These are phyloP conservation scores for Lycocerus yunnanus DNA, from an alignment of 2,888 invertebrate genomes.

Conservation along the genomic window DNA sequence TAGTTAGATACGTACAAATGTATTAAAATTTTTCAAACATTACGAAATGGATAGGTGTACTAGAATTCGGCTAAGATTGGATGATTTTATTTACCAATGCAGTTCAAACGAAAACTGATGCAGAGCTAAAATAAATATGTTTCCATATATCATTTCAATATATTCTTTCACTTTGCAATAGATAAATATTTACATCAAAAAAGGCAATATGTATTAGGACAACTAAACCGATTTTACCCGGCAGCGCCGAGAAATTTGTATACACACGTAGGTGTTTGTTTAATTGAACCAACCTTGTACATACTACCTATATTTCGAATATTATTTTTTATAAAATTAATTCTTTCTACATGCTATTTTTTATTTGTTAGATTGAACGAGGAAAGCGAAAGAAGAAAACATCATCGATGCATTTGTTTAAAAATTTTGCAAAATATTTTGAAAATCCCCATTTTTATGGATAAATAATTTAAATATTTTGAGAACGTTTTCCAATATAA, in stretches of 20 bases:
- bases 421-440: neutral
- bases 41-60: neutral
- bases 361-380: neutral
- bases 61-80: neutral
- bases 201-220: neutral
- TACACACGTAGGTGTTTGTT: too few species aligned
- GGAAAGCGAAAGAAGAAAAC: neutral
- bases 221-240: neutral
- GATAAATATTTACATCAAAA: neutral
- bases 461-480: neutral
- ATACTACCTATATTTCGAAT: neutral
- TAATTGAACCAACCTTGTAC: neutral
- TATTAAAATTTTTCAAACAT: neutral
- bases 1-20: neutral
- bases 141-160: neutral
- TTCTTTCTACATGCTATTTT: neutral
- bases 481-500: neutral
- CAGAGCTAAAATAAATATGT: neutral
- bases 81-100: neutral
- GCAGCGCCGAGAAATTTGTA: neutral
- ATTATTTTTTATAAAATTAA: neutral
- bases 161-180: neutral
- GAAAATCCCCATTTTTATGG: neutral
- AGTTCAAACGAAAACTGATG: neutral
- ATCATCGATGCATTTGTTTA: neutral